phyloP scores from a whole-genome alignment of 2,113 vertebrate genomes.

The Corvus hawaiiensis region DNA sequence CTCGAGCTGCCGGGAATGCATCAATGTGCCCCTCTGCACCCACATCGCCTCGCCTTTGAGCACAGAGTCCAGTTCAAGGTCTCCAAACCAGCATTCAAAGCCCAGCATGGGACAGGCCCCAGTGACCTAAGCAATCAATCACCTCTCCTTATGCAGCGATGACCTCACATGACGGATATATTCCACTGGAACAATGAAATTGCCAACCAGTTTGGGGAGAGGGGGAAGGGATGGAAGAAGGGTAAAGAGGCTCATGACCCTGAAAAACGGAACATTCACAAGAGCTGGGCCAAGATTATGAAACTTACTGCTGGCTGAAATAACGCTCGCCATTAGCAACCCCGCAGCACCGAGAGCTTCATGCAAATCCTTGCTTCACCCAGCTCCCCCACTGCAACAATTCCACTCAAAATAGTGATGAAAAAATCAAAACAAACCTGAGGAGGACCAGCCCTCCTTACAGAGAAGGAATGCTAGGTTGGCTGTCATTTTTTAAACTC shows the following conservation, averaged over 20 bases:
- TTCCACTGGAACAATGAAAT: constrained; percentile 58
- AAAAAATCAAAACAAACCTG: constrained; percentile 31
- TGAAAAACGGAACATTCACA: constrained; percentile 16
- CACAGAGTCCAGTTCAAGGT: not conserved
- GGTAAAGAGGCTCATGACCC: constrained; percentile 21
- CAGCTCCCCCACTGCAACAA: not conserved
- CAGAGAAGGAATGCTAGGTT: not conserved
- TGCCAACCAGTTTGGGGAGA: constrained; percentile 37
- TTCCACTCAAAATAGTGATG: not conserved
- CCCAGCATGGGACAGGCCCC: constrained; percentile 45
- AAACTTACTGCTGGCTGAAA: constrained; percentile 43
- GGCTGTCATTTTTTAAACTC: constrained; percentile 19
- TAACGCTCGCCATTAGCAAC: constrained; percentile 32
- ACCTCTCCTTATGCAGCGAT: constrained; percentile 56
- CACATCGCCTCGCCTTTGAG: not conserved
- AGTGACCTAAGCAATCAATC: constrained; percentile 57
- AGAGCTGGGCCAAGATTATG: constrained; percentile 49
- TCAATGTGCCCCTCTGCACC: constrained; percentile 12
- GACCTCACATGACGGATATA: constrained; percentile 54
- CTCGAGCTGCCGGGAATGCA: constrained; percentile 35
- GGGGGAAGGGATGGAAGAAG: constrained; percentile 9
- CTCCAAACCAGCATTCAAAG: constrained; percentile 24
- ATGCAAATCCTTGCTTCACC: constrained; percentile 29
- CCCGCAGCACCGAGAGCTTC: constrained; percentile 14
- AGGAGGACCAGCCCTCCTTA: not conserved